phyloP scores from a whole-genome alignment of 2,888 invertebrate genomes.

The Caenorhabditis sp. region DNA sequence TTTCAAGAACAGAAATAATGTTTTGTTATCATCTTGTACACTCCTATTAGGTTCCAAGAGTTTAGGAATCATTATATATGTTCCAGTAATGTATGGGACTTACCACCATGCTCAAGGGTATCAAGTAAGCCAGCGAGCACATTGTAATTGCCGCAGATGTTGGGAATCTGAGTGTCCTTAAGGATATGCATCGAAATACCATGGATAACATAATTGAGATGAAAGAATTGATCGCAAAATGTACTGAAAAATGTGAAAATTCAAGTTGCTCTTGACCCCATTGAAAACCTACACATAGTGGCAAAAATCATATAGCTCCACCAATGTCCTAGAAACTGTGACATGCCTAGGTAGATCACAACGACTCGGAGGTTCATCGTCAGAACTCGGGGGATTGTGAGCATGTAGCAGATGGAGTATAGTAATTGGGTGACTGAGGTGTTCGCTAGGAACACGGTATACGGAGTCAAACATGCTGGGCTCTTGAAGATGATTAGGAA shows the following conservation, averaged over 20 bases:
- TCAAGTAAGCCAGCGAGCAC: slow-evolving; percentile 29
- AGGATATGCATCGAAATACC: slow-evolving; percentile 35
- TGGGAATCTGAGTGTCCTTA: slow-evolving; percentile 32
- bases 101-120: slow-evolving; percentile 35
- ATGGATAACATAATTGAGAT: slow-evolving; percentile 40
- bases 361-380: slow-evolving; percentile 36
- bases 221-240: slow-evolving; percentile 41
- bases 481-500: slow-evolving; percentile 39
- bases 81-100: too few species aligned
- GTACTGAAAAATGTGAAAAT: slow-evolving; percentile 21
- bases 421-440: slow-evolving; percentile 36
- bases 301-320: slow-evolving; percentile 43
- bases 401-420: slow-evolving; percentile 24
- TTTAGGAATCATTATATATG: too few species aligned
- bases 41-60: too few species aligned
- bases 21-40: too few species aligned
- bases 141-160: slow-evolving; percentile 36
- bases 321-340: slow-evolving; percentile 36
- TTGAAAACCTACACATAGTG: slow-evolving; percentile 36
- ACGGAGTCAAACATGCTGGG: slow-evolving; percentile 36
- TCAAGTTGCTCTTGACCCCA: too few species aligned
- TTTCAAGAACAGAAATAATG: too few species aligned
- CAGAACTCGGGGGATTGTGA: slow-evolving; percentile 38
- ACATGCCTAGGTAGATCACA: slow-evolving; percentile 33
- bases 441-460: slow-evolving; percentile 42